These are phyloP conservation scores for Caenorhabditis inopinata DNA, from an alignment of 1,140 invertebrate genomes.

Conservation along the genomic window DNA sequence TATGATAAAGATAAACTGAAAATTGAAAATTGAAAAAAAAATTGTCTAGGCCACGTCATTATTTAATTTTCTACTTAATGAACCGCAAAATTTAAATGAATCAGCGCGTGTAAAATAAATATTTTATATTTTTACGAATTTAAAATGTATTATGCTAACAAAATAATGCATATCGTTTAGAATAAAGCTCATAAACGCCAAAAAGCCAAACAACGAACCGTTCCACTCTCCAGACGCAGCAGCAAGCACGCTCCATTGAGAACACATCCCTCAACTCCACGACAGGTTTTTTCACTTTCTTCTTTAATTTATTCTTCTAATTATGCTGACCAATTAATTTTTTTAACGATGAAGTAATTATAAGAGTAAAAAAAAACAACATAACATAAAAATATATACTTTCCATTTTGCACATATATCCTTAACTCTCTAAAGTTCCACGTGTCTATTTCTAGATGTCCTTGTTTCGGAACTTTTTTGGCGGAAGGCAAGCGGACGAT, in stretches of 20 bases:
- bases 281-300: not conserved
- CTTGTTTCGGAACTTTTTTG: constrained; percentile 61
- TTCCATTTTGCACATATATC: too few species aligned
- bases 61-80: too few species aligned
- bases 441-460: constrained; percentile 52
- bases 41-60: too few species aligned
- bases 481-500: constrained; percentile 42
- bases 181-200: not conserved
- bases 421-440: too few species aligned
- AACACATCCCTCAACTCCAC: not conserved
- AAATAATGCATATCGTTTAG: not conserved
- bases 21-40: too few species aligned
- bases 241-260: constrained; percentile 5
- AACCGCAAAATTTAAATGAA: too few species aligned
- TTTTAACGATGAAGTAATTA: not conserved
- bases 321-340: not conserved
- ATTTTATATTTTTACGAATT: too few species aligned
- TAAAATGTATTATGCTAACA: too few species aligned
- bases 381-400: too few species aligned
- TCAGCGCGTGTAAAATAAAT: too few species aligned
- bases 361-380: not conserved
- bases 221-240: not conserved
- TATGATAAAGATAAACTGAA: too few species aligned
- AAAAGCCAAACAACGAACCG: not conserved
- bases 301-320: not conserved